Evolutionary conservation across 2,888 invertebrate species (phyloP).

Genomic region (Teleiodes luculella): DNA sequence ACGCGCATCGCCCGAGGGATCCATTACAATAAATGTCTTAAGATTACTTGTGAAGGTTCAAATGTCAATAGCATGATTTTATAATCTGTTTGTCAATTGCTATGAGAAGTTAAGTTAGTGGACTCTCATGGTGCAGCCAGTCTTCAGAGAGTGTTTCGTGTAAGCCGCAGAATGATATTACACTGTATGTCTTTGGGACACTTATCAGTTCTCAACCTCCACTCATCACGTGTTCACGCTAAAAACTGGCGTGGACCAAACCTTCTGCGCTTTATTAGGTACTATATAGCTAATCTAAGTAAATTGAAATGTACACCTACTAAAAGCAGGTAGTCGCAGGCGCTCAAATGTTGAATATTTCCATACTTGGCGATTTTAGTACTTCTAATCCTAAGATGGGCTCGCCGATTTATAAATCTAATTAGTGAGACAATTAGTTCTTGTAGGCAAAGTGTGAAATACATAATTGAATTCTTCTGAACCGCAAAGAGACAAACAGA

Average conservation of each 20-base stretch:
- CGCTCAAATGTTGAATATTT: conserved; percentile 50
- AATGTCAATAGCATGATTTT: conserved; percentile 23
- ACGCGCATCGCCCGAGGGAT: neutral
- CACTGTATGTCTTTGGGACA: too few relatives aligned
- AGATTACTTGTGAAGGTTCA: conserved; percentile 13
- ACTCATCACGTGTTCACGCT: too few relatives aligned
- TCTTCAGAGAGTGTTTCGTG: too few relatives aligned
- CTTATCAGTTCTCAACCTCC: too few relatives aligned
- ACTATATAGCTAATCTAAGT: conserved; percentile 62
- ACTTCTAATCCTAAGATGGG: conserved; percentile 54
- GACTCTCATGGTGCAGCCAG: too few relatives aligned
- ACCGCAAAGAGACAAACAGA: too few relatives aligned
- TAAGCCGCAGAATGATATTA: too few relatives aligned
- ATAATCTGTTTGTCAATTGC: conserved; percentile 23
- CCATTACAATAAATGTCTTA: conserved; percentile 12
- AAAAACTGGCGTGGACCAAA: too few relatives aligned
- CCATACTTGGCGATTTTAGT: conserved; percentile 59
- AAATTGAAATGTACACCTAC: conserved; percentile 65
- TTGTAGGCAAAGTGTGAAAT: too few relatives aligned
- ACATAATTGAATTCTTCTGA: too few relatives aligned
- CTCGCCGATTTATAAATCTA: conserved; percentile 9
- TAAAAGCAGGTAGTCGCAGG: conserved; percentile 60
- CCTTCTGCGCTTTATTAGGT: too few relatives aligned
- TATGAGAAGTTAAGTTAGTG: conserved; percentile 40
- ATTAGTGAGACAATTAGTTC: too few relatives aligned